phyloP scores from a whole-genome alignment of 35 echinoderm and acorn worm genomes.

The Strongylocentrotus purpuratus region DNA sequence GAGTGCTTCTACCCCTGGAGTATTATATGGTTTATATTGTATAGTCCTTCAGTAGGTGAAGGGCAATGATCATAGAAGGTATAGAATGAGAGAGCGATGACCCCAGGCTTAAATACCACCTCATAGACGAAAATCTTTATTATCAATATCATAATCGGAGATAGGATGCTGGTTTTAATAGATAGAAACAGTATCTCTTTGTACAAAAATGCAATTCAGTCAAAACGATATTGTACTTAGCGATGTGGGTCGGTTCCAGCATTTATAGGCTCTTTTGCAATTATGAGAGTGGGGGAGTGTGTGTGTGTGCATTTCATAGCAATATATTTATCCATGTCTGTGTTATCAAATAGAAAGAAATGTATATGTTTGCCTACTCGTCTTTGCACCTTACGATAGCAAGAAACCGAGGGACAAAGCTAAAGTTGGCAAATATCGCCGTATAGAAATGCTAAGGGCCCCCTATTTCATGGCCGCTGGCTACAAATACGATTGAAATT shows the following conservation, averaged over 20 bases:
- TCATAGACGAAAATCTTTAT: neutral
- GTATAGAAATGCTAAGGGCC: neutral
- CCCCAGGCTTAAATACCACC: constrained; percentile 15
- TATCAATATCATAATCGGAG: neutral
- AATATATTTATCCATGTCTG: constrained; percentile 13
- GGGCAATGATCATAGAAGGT: neutral
- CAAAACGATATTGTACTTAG: neutral
- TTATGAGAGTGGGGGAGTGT: neutral
- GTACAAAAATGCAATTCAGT: neutral
- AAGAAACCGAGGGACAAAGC: neutral
- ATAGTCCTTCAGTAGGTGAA: neutral
- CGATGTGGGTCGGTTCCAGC: neutral
- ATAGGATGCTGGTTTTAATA: neutral
- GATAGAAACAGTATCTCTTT: neutral
- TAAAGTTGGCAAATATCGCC: neutral
- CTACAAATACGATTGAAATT: constrained; percentile 19
- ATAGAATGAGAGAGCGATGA: neutral
- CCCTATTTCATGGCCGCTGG: neutral
- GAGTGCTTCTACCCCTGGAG: neutral
- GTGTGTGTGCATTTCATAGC: neutral
- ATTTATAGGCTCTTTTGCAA: neutral
- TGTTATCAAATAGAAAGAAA: constrained; percentile 7
- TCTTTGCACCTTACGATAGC: neutral
- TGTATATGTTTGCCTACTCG: neutral
- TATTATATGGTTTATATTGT: neutral